Evolutionary conservation across 2,113 vertebrate genomes (phyloP).

Genomic region (Cyanistes caeruleus): DNA sequence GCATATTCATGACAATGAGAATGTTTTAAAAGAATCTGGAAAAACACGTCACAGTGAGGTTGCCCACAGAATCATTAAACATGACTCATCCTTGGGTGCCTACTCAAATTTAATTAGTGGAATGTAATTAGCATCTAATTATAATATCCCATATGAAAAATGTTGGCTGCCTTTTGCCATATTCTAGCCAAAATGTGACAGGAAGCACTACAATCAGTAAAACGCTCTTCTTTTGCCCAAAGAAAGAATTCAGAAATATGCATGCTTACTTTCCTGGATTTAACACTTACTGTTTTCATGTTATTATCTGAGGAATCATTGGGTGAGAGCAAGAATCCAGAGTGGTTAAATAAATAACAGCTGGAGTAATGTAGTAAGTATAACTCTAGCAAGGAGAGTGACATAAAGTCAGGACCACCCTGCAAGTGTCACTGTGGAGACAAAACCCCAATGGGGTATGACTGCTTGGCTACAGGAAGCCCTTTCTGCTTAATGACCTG

Average conservation of each 20-base stretch:
- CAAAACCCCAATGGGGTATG: rapidly evolving
- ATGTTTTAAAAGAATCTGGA: slow-evolving; percentile 29
- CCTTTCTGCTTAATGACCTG: background rate
- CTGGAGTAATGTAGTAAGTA: background rate
- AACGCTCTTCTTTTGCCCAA: background rate
- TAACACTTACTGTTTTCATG: background rate
- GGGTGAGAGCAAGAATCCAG: background rate
- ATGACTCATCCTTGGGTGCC: slow-evolving; percentile 70
- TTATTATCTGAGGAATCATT: background rate
- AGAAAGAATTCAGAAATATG: background rate
- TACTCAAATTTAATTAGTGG: slow-evolving; percentile 80
- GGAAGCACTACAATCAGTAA: background rate
- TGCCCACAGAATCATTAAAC: slow-evolving; percentile 64
- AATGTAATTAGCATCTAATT: slow-evolving; percentile 83
- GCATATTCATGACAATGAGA: slow-evolving; percentile 17
- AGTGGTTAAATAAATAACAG: background rate
- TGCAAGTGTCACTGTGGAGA: background rate
- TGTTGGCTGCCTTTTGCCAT: slow-evolving; percentile 31
- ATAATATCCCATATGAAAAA: slow-evolving; percentile 69
- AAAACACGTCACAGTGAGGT: slow-evolving; percentile 47
- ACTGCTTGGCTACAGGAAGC: background rate
- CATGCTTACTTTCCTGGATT: background rate
- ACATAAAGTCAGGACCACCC: background rate
- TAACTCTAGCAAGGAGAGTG: background rate
- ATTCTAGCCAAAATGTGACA: slow-evolving; percentile 11